Percentiles rank a stretch among this genome's conserved stretches.
These are phyloP conservation scores for Pseudopleuronectes americanus DNA, from an alignment of 2,797 vertebrate species.

Conservation along the genomic window DNA sequence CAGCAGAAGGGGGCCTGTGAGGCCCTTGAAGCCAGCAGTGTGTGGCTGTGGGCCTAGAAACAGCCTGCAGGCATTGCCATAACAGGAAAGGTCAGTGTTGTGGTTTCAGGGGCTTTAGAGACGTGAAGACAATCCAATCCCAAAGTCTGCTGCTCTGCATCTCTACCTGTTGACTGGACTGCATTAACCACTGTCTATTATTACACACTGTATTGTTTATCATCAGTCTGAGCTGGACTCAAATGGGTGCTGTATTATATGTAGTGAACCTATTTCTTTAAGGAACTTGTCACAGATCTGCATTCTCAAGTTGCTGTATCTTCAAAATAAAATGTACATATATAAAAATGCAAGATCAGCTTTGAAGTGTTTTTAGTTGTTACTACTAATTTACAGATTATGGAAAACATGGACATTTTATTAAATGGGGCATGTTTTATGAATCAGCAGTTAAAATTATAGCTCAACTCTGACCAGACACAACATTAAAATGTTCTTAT, in stretches of 20 bases:
- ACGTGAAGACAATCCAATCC: slow-evolving; percentile 70
- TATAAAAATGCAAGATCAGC: no score
- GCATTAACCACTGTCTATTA: slow-evolving; percentile 39
- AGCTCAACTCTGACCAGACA: background rate
- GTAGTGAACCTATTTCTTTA: slow-evolving; percentile 19
- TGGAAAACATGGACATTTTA: background rate
- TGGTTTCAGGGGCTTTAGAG: slow-evolving; percentile 61
- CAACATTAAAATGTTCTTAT: background rate
- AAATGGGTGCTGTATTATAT: slow-evolving; percentile 24
- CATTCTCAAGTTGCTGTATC: background rate
- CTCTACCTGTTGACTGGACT: slow-evolving; percentile 58
- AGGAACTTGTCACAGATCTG: slow-evolving; percentile 6
- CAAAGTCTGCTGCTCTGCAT: slow-evolving; percentile 61
- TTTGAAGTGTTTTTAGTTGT: background rate
- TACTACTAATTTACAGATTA: no score
- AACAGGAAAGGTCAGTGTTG: slow-evolving; percentile 81
- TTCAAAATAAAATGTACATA: slow-evolving; percentile 5
- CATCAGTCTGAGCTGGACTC: slow-evolving; percentile 13
- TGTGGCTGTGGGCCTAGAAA: slow-evolving; percentile 65
- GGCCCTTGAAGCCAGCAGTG: slow-evolving; percentile 60
- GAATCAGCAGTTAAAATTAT: background rate
- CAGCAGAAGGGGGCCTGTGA: slow-evolving; percentile 56
- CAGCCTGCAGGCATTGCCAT: slow-evolving; percentile 74
- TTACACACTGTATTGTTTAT: slow-evolving; percentile 39
- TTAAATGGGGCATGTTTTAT: background rate